Evolutionary conservation across 2,888 invertebrate genomes (phyloP), one percentile per base, ranked within the genome.

Genomic region (Noctua janthina): DNA sequence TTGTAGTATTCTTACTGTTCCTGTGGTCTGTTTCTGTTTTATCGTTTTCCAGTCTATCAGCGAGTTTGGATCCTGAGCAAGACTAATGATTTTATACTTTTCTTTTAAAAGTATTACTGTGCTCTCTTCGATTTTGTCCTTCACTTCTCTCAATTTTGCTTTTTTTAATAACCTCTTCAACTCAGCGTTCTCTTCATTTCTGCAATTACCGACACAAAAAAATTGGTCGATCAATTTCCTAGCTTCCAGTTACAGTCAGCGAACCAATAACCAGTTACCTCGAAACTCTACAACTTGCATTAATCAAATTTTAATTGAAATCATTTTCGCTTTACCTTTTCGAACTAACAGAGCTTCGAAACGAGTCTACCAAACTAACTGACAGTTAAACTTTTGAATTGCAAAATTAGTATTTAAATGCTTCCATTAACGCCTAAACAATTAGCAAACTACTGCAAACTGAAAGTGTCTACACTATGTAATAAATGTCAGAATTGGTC

Each of bases 401-500:
- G 43, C 69, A 76, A 83, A 83, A 83, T 83, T 83, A 66, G 68
- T 74, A 68, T 68, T 83, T 70, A 81, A 86, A 71, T 59, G 84
- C 75, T 81, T 35, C 69, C 46, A 83, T 86, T 74, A 84, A 84
- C 70, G 78, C 78, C 68, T 62, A 66, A 70, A 84, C 75, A 79
- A 68, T 81, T 87, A 73, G 23, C 29, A 43, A 81, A 75, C 76
- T 82, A 72, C 74, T 68, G 20, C 5, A 76, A 82, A 84, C 68
- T 67, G 62, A 43, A 76, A 56, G 66, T 72, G 75, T 83, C 88
- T 81, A 62, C 83, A 76, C 64, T 7, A 49, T 74, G 70, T 76
- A 78, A 76, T 88, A 68, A 83, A 77, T 75, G 74, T 79, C 76
- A 71, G 71, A 71, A 74, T 49, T 35, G 43, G 43, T 39, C n/a